Base-by-base conservation (phyloP, 2,797 vertebrate genomes). In the Lepus townsendii region DNA sequence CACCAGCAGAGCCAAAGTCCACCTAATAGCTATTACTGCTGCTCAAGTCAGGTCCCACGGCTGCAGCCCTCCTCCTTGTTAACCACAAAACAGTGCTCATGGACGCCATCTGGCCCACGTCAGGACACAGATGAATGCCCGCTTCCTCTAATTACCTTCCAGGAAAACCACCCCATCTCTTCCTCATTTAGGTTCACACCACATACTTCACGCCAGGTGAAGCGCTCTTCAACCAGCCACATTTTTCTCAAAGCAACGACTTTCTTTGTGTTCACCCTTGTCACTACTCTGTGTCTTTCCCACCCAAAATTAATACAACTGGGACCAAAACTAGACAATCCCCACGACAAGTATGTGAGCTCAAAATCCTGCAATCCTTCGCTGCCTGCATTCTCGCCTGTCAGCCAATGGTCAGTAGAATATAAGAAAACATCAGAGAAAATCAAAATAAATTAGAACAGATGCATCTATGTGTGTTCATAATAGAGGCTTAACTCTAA, bases 91-190 rank as follows among this genome's bases (percentile, higher is more conserved):
- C 50, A 26, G 52, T 73, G 94, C 89, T 54, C 50, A 65, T 32
- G 73, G 82, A 32, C 3, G n/a, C 72, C 89, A 94, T 82, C 73
- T 52, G 89, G 89, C 60, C 95, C 72, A 88, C 80, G 66, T 95
- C 90, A 42, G 3, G 96, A 97, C 97, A 97, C 97, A 95, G 27
- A 93, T 83, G 97, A 97, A 95, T 97, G 97, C 88, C 93, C 92
- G 94, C 93, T 66, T 91, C 94, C 90, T 93, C 94, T 96, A 96
- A 97, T 97, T 95, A 97, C 96, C 90, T 97, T 93, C 82, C 54
- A 57, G 83, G 97, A 93, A 97, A 97, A 96, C 22, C 17, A 30
- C n/a, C 0, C 3, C n/a, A 80, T 62, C 26, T 83, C 50, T 72
- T 62, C 57, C 65, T 93, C 66, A 50, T 82, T 71, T 50, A 52